Evolutionary conservation across 2,113 vertebrate genomes (phyloP).

Genomic region (Hippocampus abdominalis): DNA sequence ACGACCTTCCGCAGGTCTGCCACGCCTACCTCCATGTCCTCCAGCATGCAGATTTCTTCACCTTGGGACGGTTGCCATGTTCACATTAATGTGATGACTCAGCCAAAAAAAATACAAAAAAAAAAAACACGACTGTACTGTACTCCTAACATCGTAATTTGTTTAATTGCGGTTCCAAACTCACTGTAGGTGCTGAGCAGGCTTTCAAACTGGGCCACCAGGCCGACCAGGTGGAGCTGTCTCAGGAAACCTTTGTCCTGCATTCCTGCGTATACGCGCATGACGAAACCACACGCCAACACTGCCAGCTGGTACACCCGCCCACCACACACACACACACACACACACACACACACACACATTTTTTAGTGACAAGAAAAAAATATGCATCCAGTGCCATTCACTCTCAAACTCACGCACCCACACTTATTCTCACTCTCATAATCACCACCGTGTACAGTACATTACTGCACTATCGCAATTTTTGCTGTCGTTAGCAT

Average conservation of each 20-base stretch:
- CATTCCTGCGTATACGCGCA: slow-evolving; percentile 86
- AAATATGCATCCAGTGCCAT: background rate
- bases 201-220: slow-evolving; percentile 92
- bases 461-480: background rate
- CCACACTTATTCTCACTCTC: too few species aligned
- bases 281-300: slow-evolving; percentile 91
- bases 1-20: slow-evolving; percentile 87
- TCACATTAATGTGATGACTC: background rate
- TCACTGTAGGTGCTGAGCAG: slow-evolving; percentile 97
- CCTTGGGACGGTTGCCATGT: slow-evolving; percentile 64
- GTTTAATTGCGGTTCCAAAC: slow-evolving; percentile 46
- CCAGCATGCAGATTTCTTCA: slow-evolving; percentile 97
- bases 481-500: too few species aligned
- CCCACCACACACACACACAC: background rate
- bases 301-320: slow-evolving; percentile 78
- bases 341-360: slow-evolving; percentile 1
- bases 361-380: background rate
- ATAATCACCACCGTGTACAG: too few species aligned
- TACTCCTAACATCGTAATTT: background rate
- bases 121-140: background rate
- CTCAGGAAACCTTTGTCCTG: slow-evolving; percentile 85
- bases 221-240: slow-evolving; percentile 87
- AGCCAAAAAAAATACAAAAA: background rate
- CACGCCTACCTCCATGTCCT: slow-evolving; percentile 95
- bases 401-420: background rate